Evolutionary conservation across 1,140 invertebrate genomes (phyloP).

Genomic region (Spodoptera litura): DNA sequence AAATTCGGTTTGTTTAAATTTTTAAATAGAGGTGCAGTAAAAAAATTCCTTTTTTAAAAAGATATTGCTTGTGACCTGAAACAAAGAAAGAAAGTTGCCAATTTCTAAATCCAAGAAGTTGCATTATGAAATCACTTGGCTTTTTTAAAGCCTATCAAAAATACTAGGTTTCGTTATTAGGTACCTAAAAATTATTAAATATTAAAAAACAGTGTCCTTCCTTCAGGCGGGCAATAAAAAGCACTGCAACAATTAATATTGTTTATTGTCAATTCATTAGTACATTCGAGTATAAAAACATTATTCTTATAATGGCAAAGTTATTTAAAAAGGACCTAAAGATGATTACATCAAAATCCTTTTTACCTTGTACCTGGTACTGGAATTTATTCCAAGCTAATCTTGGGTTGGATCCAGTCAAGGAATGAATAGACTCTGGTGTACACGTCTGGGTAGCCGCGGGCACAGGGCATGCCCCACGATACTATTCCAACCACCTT

Average conservation of each 20-base stretch:
- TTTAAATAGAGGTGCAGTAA: too few relatives aligned
- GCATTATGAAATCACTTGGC: too few relatives aligned
- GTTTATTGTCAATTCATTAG: background rate
- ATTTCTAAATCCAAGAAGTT: too few relatives aligned
- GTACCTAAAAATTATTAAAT: background rate
- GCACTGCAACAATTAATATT: background rate
- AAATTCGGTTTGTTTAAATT: too few relatives aligned
- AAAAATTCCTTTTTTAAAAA: background rate
- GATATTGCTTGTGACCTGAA: too few relatives aligned
- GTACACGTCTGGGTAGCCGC: constrained; percentile 88
- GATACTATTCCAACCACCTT: constrained; percentile 86
- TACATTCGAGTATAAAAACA: constrained; percentile 4
- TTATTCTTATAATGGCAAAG: too few relatives aligned
- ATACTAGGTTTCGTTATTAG: background rate
- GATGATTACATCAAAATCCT: too few relatives aligned
- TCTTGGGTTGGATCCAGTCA: constrained; percentile 71
- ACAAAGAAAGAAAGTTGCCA: too few relatives aligned
- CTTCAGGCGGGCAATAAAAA: background rate
- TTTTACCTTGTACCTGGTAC: background rate
- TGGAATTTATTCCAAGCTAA: background rate
- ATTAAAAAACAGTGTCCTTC: too few relatives aligned
- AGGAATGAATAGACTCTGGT: constrained; percentile 85
- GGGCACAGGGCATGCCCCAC: constrained; percentile 87
- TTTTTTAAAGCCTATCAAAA: too few relatives aligned
- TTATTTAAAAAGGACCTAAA: too few relatives aligned